These are phyloP conservation scores for Pimpla rufipes DNA, from an alignment of 2,888 invertebrate species.

Conservation along the genomic window DNA sequence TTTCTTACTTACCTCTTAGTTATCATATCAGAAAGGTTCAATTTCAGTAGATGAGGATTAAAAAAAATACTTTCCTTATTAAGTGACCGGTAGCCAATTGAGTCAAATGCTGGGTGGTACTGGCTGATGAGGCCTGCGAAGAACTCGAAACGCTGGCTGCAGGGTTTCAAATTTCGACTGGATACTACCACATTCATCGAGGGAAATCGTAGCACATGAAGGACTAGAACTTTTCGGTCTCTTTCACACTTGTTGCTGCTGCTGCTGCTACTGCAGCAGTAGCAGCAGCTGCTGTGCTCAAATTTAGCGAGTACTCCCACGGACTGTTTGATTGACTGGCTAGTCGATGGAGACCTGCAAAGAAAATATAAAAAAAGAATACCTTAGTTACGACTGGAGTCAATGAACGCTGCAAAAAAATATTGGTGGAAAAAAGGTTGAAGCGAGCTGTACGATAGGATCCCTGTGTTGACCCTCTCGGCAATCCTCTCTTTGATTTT, in stretches of 20 bases:
- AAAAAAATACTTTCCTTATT: neutral
- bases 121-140: neutral
- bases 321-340: constrained; percentile 15
- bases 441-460: neutral
- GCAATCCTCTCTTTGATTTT: constrained; percentile 30
- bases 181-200: neutral
- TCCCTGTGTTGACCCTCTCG: constrained; percentile 17
- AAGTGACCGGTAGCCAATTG: neutral
- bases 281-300: neutral
- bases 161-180: neutral
- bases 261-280: too few species aligned
- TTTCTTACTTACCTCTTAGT: neutral
- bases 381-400: constrained; percentile 17
- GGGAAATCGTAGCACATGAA: neutral
- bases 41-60: neutral
- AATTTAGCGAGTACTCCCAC: neutral
- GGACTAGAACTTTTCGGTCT: neutral
- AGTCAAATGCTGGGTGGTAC: neutral
- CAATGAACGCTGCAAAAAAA: neutral
- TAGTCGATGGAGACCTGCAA: constrained; percentile 31
- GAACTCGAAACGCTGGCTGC: neutral
- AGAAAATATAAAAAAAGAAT: constrained; percentile 35
- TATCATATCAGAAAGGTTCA: neutral
- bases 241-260: neutral
- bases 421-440: neutral